Base-by-base conservation (phyloP, 1,140 invertebrate genomes). In the Apolygus lucorum region DNA sequence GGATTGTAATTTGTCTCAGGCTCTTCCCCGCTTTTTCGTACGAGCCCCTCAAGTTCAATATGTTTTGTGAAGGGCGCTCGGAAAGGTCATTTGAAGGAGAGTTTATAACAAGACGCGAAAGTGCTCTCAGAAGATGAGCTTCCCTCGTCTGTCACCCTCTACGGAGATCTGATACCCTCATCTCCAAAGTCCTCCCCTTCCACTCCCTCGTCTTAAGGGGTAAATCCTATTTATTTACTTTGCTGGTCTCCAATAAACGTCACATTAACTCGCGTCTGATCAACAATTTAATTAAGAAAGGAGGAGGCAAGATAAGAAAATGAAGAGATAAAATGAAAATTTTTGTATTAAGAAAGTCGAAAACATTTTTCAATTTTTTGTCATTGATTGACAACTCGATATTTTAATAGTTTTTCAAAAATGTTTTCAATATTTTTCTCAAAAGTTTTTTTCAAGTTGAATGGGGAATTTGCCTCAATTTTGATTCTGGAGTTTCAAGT, bases 31-130 rank as follows among this genome's bases (percentile, higher is more conserved):
- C 54, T 22, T 24, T 59, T 22, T 59, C 54, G 8, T 17, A 11
- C 34, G 8, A 24, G 22, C 54, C 54, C 22, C 11, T 59, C 54
- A 4, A 49, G 54, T 59, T 59, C 54, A 59, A 59, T 59, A 59
- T 59, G 22, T 59, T 13, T 59, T 59, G 11, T 59, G 54, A 59
- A 21, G 54, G 54, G 22, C 11, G 22, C 4, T 4, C 2, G 54
- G 22, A 4, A 11, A 59, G 54, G 54, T 59, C 54, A 59, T 59
- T 24, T 13, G 54, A 59, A n/a, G 54, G 22, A 59, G 54, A 59
- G 54, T 59, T 59, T 59, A 59, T 59, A 59, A 59, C 54, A 59
- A 59, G 54, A 59, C 54, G 54, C 54, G 22, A 59, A 59, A 59
- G 54, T 59, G 54, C 54, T 59, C 54, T 59, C 54, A 59, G 54